Conservation (phyloP, 2,888 invertebrate genomes). For the Electrophaes corylata region DNA sequence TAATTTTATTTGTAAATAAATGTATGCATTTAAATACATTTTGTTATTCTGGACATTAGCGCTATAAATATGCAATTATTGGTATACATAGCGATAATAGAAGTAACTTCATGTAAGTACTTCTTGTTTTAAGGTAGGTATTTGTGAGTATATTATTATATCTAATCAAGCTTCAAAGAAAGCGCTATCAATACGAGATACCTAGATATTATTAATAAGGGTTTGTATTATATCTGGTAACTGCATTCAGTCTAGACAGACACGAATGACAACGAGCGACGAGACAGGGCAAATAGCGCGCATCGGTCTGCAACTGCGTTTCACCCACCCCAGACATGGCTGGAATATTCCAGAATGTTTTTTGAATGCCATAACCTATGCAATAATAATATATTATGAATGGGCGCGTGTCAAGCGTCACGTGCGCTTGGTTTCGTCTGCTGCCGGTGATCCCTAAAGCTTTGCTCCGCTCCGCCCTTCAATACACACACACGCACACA, state of each 20-base stretch:
- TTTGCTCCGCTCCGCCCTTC: slow-evolving; percentile 57
- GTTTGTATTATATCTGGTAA: not conserved
- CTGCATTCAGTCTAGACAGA: not conserved
- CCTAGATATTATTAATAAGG: not conserved
- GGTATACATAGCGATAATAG: too few species aligned
- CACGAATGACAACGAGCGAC: not conserved
- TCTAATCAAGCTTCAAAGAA: slow-evolving; percentile 1
- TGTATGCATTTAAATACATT: too few species aligned
- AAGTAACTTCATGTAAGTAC: too few species aligned
- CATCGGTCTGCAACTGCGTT: not conserved
- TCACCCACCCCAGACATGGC: not conserved
- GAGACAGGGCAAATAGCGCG: not conserved
- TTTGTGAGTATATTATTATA: not conserved
- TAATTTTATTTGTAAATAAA: too few species aligned
- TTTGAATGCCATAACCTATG: slow-evolving; percentile 22
- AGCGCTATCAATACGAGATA: slow-evolving; percentile 6
- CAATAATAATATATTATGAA: slow-evolving; percentile 30
- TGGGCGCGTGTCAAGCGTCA: slow-evolving; percentile 62
- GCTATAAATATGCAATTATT: too few species aligned
- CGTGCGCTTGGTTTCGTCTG: slow-evolving; percentile 54
- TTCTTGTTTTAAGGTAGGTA: not conserved
- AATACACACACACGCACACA: slow-evolving; percentile 44
- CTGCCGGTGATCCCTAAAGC: slow-evolving; percentile 56
- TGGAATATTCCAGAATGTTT: slow-evolving; percentile 29
- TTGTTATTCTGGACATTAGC: too few species aligned